Evolutionary conservation across 2,888 invertebrate genomes (phyloP).

Genomic region (Pristionchus maxplancki): DNA sequence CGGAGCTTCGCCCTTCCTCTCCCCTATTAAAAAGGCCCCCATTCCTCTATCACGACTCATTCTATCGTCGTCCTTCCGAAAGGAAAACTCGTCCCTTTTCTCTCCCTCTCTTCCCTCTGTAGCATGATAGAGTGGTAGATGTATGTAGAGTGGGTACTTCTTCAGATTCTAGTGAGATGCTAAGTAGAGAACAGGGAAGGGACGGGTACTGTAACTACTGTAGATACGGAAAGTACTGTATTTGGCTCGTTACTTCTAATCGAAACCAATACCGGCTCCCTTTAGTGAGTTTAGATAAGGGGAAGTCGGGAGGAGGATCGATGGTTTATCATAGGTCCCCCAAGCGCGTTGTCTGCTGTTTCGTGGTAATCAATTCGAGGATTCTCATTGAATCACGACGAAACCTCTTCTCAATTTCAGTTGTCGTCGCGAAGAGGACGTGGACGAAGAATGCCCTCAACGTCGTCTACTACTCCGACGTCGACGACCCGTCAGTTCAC

Average conservation of each 20-base stretch:
- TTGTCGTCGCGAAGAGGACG: conserved; percentile 87
- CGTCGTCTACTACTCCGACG: conserved; percentile 89
- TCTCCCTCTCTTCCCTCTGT: not conserved
- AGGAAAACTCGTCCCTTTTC: not conserved
- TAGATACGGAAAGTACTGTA: not conserved
- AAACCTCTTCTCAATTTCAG: conserved; percentile 75
- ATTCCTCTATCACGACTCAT: not conserved
- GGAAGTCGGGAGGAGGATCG: not conserved
- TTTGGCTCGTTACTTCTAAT: not conserved
- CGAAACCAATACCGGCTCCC: not conserved
- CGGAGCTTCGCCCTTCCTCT: not conserved
- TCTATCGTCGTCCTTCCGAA: not conserved
- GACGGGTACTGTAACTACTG: not conserved
- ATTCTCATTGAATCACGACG: not conserved
- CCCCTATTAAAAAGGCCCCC: not conserved
- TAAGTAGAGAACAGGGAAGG: not conserved
- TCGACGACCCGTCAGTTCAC: conserved; percentile 82
- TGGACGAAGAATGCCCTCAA: conserved; percentile 87
- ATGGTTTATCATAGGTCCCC: not conserved
- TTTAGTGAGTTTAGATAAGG: not conserved
- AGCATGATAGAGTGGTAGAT: no score
- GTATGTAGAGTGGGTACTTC: not conserved
- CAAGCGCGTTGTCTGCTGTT: not conserved
- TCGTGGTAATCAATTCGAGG: not conserved
- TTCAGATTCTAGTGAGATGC: not conserved